These are phyloP conservation scores for Melolontha melolontha DNA, from an alignment of 2,888 invertebrate species.

Conservation along the genomic window DNA sequence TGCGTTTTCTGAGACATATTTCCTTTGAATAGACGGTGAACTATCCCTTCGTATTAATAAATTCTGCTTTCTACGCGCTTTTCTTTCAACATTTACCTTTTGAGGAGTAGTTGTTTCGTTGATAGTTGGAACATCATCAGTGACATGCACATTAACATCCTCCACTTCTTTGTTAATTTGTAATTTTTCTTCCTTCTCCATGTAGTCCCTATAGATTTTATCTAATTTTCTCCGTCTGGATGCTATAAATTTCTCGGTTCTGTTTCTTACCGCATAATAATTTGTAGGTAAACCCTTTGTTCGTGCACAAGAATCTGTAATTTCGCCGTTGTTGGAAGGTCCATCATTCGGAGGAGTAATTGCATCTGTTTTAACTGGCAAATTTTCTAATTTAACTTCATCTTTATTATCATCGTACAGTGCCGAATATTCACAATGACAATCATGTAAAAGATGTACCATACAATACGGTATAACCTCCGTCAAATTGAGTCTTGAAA, in stretches of 20 bases:
- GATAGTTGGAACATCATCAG: background rate
- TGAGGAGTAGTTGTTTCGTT: background rate
- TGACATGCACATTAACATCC: constrained; percentile 5
- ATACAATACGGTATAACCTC: constrained; percentile 75
- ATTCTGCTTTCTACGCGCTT: constrained; percentile 19
- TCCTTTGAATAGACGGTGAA: background rate
- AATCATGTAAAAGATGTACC: constrained; percentile 75
- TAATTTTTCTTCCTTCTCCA: constrained; percentile 3
- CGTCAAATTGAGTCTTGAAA: constrained; percentile 54
- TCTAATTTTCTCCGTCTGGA: constrained; percentile 39
- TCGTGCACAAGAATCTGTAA: constrained; percentile 44
- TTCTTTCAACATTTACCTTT: background rate
- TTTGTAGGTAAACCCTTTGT: constrained; percentile 48
- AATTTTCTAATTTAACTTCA: background rate
- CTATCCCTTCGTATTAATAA: constrained; percentile 22
- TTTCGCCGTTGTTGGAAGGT: constrained; percentile 21
- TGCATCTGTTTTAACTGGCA: background rate
- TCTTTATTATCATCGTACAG: constrained; percentile 11
- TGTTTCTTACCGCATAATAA: constrained; percentile 48
- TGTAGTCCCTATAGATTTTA: constrained; percentile 27
- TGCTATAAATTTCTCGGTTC: constrained; percentile 40
- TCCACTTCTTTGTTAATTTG: background rate
- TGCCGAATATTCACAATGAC: constrained; percentile 67
- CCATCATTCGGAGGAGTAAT: background rate
- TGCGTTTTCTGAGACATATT: constrained; percentile 15